Evolutionary conservation across 2,113 vertebrate genomes (phyloP), one percentile per base, ranked within the genome.

Genomic region (Rallus limicola): DNA sequence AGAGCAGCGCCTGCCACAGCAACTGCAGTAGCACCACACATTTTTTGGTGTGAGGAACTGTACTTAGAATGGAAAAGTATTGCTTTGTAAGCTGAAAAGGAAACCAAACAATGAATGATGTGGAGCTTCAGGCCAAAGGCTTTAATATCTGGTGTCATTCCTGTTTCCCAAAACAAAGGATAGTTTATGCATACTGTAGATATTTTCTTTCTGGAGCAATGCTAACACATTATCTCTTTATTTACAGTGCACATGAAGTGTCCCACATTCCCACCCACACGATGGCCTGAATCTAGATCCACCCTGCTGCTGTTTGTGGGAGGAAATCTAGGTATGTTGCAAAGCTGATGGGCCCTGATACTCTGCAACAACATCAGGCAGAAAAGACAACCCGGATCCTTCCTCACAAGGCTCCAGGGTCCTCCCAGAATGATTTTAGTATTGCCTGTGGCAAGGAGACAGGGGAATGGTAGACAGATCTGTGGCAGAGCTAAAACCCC

Each of bases 41-140:
- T 69, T 80, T 46, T 92, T 80, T 82, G 1, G 29, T 80, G 63
- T 24, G 34, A 88, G 87, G 91, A 87, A 29, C 36, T 68, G 50
- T 36, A 72, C 78, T 87, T 65, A 65, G 67, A 92, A 75, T n/a
- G 59, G 59, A 17, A 86, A 93, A 80, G 48, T 23, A 85, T 21
- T 71, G 63, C 50, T 92, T 55, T 69, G 50, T 72, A 67, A 92
- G 46, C 59, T 55, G 55, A 92, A 92, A 94, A 88, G 55, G 48
- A 89, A 88, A 88, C 23, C 34, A 72, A 85, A 87, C 23, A n/a
- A 88, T 0, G 0, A 64, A 20, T 0, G 0, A 68, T 29, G 17
- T 2, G 1, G 36, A 95, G 53, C 14, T 94, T 82, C 58, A 75
- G 59, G 85, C 63, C 85, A 84, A 81, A 72, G 40, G 28, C 65